Percentiles rank a stretch among this genome's conserved stretches.
phyloP scores from a whole-genome alignment of 2,797 vertebrate genomes.

The Chrysolophus pictus region DNA sequence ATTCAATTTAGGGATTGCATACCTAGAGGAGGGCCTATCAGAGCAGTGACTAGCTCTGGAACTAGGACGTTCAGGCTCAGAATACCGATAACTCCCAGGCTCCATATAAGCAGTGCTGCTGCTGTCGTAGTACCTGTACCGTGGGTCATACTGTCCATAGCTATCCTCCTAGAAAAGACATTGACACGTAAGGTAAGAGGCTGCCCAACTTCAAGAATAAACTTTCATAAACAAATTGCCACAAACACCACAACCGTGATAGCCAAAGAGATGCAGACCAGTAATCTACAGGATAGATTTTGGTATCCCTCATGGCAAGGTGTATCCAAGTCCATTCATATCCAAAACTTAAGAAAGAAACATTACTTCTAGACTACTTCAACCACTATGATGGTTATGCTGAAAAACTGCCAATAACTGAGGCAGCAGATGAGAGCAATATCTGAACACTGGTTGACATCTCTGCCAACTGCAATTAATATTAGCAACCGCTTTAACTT shows the following conservation, averaged over 20 bases:
- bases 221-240: not conserved
- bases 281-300: not conserved
- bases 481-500: not conserved
- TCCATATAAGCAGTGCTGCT: slow-evolving; percentile 79
- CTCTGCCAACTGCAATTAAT: not conserved
- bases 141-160: slow-evolving; percentile 85
- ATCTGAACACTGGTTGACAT: not conserved
- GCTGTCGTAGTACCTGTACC: slow-evolving; percentile 86
- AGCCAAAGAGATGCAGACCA: not conserved
- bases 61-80: slow-evolving; percentile 91
- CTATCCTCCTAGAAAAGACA: slow-evolving; percentile 78
- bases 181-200: not conserved
- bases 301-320: rapidly evolving
- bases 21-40: slow-evolving; percentile 91
- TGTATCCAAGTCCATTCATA: not conserved
- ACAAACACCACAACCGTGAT: rapidly evolving
- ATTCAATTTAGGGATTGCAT: rapidly evolving
- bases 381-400: not conserved
- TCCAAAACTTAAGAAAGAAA: not conserved
- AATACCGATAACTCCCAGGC: slow-evolving; percentile 79
- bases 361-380: not conserved
- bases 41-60: slow-evolving; percentile 95
- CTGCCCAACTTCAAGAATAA: not conserved
- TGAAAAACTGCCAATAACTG: not conserved
- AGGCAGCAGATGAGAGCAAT: not conserved